Evolutionary conservation across 2,797 vertebrate genomes (phyloP).

Genomic region (Denticeps clupeoides): DNA sequence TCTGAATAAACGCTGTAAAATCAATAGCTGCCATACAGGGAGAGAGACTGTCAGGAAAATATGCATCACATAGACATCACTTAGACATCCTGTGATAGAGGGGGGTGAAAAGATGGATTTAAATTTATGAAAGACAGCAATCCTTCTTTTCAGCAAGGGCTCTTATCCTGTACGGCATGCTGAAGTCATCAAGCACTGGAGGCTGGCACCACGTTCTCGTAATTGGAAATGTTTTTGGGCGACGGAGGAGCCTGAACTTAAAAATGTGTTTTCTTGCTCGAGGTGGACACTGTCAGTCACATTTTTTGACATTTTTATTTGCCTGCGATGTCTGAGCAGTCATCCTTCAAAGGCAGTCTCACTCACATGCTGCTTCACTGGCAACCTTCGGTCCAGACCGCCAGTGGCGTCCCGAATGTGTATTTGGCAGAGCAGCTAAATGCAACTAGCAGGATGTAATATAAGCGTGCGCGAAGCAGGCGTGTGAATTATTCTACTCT

Average conservation of each 20-base stretch:
- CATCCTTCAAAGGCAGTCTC: slow-evolving; percentile 23
- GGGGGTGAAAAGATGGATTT: slow-evolving; percentile 26
- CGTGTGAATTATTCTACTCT: too few species aligned
- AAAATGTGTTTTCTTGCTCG: slow-evolving; percentile 43
- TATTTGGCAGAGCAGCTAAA: too few species aligned
- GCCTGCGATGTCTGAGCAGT: slow-evolving; percentile 35
- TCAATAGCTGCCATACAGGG: background rate
- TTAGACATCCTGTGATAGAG: slow-evolving; percentile 16
- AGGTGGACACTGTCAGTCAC: slow-evolving; percentile 25
- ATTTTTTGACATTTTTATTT: slow-evolving; percentile 52
- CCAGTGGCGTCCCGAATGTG: too few species aligned
- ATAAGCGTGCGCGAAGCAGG: background rate
- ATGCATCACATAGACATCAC: background rate
- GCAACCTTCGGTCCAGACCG: too few species aligned
- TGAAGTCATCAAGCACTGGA: slow-evolving; percentile 25
- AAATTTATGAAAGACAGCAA: slow-evolving; percentile 19
- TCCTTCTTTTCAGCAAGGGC: slow-evolving; percentile 18
- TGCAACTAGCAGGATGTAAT: too few species aligned
- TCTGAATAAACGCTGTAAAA: slow-evolving; percentile 2
- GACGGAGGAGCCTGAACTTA: slow-evolving; percentile 33
- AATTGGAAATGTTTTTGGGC: slow-evolving; percentile 16
- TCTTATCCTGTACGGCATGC: slow-evolving; percentile 37
- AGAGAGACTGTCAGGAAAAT: background rate
- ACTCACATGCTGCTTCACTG: too few species aligned
- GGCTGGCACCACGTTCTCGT: background rate